These are phyloP conservation scores for Heliconius cydno DNA, from an alignment of 2,888 invertebrate species.

Conservation along the genomic window DNA sequence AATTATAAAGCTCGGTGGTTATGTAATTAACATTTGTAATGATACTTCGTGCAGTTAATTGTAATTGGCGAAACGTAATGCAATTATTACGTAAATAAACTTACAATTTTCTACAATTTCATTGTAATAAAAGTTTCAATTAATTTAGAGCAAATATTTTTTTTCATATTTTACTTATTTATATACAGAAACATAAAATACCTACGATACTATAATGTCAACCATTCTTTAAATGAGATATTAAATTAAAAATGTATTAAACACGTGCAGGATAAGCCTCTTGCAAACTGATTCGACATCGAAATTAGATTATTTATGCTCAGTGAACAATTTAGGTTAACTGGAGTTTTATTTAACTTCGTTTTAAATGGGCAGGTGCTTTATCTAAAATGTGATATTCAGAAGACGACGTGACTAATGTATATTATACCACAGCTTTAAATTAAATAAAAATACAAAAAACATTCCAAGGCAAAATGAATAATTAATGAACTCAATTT, in stretches of 20 bases:
- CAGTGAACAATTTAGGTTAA: constrained; percentile 42
- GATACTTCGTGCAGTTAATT: background rate
- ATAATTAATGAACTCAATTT: constrained; percentile 3
- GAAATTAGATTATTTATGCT: constrained; percentile 51
- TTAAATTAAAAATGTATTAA: constrained; percentile 40
- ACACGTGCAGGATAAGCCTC: constrained; percentile 47
- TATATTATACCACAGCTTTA: background rate
- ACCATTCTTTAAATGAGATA: background rate
- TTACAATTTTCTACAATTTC: background rate
- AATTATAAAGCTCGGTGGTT: background rate
- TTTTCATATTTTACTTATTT: background rate
- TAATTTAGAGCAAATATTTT: background rate
- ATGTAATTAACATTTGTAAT: background rate
- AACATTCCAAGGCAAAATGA: background rate
- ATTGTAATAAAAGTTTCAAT: background rate
- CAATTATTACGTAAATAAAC: background rate
- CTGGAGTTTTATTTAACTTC: constrained; percentile 25
- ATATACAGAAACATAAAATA: background rate
- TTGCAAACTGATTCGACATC: constrained; percentile 43
- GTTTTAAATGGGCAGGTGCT: constrained; percentile 36
- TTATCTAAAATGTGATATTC: background rate
- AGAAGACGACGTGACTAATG: background rate
- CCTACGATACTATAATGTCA: background rate
- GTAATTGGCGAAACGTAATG: background rate
- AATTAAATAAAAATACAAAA: background rate